Evolutionary conservation across 2,888 invertebrate genomes (phyloP).

Genomic region (Leptopilina myrica): DNA sequence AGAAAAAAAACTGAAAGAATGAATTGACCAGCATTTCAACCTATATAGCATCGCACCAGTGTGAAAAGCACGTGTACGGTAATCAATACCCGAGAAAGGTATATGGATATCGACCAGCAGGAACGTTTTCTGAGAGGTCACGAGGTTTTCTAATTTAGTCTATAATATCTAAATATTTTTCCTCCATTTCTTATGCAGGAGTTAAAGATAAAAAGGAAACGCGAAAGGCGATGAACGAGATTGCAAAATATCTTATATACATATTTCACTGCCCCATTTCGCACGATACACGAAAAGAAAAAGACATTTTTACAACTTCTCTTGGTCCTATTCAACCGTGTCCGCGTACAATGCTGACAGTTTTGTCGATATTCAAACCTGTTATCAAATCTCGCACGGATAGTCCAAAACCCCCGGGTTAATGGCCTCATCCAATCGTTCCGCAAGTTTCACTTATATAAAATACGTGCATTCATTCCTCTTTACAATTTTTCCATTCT

Average conservation of each 20-base stretch:
- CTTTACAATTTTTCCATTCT: not conserved
- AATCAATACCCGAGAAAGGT: slow-evolving; percentile 2
- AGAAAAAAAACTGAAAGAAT: no score
- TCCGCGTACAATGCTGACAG: not conserved
- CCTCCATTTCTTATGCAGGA: not conserved
- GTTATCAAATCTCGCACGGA: not conserved
- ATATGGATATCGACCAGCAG: slow-evolving; percentile 4
- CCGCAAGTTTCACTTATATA: not conserved
- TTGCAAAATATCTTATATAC: no score
- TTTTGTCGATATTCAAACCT: slow-evolving; percentile 24
- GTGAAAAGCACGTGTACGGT: slow-evolving; percentile 17
- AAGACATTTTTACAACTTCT: slow-evolving; percentile 1
- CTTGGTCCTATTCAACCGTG: not conserved
- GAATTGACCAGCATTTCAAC: no score
- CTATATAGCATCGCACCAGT: not conserved
- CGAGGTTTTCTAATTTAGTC: slow-evolving; percentile 12
- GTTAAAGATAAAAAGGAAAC: no score
- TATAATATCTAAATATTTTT: not conserved
- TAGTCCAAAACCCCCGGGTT: not conserved
- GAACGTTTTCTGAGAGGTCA: slow-evolving; percentile 9
- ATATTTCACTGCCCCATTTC: not conserved
- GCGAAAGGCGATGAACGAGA: no score
- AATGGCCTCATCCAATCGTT: not conserved
- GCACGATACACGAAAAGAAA: not conserved
- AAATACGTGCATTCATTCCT: not conserved